These are phyloP conservation scores for Ostrea edulis DNA, from an alignment of 1,140 invertebrate genomes.

Conservation along the genomic window DNA sequence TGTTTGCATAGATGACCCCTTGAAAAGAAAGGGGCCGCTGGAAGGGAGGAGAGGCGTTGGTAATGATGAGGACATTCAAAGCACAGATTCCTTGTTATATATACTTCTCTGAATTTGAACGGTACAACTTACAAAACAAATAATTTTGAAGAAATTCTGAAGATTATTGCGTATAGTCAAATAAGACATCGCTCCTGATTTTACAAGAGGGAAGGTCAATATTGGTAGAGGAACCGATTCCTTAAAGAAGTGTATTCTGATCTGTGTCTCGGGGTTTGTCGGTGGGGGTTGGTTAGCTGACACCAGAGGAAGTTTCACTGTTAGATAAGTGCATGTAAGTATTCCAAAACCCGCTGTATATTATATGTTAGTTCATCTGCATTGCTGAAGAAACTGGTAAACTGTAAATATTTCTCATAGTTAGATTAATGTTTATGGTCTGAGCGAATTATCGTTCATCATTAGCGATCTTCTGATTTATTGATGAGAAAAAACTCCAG, in stretches of 20 bases:
- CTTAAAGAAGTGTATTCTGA: not conserved
- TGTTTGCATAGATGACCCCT: not conserved
- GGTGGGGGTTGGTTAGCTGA: not conserved
- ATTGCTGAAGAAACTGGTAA: too few species aligned
- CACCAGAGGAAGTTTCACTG: not conserved
- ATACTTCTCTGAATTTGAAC: not conserved
- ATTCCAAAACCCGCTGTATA: not conserved
- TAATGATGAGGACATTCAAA: not conserved
- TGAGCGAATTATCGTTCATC: not conserved
- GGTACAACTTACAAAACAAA: not conserved
- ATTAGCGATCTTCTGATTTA: not conserved
- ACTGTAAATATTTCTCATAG: too few species aligned
- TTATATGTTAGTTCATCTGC: too few species aligned
- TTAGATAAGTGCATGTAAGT: not conserved
- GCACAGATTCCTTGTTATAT: not conserved
- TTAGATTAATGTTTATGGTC: too few species aligned
- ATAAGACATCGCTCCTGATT: not conserved
- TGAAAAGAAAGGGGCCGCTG: not conserved
- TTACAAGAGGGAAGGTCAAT: slow-evolving; percentile 8
- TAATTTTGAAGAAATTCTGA: not conserved
- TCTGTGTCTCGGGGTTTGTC: not conserved
- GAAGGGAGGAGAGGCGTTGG: not conserved
- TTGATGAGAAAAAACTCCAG: slow-evolving; percentile 7
- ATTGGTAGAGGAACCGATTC: slow-evolving; percentile 24
- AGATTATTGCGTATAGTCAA: not conserved